These are phyloP conservation scores for Laothoe populi DNA, from an alignment of 2,888 invertebrate species.

Conservation along the genomic window DNA sequence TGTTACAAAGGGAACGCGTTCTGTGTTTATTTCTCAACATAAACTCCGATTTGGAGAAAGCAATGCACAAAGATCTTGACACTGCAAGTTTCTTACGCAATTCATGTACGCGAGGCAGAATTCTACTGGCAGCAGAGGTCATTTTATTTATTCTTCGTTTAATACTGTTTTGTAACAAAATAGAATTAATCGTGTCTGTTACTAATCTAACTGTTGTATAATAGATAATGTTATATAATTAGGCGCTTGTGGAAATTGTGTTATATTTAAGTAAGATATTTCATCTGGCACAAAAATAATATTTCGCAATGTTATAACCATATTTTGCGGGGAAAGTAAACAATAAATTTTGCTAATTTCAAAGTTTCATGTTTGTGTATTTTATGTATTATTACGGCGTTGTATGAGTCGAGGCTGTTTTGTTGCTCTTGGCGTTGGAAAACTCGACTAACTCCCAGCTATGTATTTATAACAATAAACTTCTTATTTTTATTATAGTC, in stretches of 20 bases:
- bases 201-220: constrained; percentile 7
- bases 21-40: constrained; percentile 56
- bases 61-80: constrained; percentile 49
- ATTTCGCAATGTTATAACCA: constrained; percentile 43
- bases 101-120: neutral
- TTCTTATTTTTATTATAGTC: neutral
- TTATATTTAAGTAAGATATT: constrained; percentile 1
- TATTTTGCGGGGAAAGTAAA: constrained; percentile 42
- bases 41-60: constrained; percentile 54
- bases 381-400: constrained; percentile 45
- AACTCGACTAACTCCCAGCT: neutral
- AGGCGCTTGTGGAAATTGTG: neutral
- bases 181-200: neutral
- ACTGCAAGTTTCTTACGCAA: constrained; percentile 29
- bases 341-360: constrained; percentile 42
- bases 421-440: neutral
- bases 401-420: constrained; percentile 37
- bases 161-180: neutral
- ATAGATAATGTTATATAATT: constrained; percentile 12
- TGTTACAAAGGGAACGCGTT: constrained; percentile 66
- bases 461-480: neutral
- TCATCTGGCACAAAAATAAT: constrained; percentile 30
- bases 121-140: neutral
- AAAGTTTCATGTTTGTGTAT: constrained; percentile 42
- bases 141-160: constrained; percentile 6